Base-by-base conservation (phyloP, 2,113 vertebrate species). In the Hypanus sabinus region DNA sequence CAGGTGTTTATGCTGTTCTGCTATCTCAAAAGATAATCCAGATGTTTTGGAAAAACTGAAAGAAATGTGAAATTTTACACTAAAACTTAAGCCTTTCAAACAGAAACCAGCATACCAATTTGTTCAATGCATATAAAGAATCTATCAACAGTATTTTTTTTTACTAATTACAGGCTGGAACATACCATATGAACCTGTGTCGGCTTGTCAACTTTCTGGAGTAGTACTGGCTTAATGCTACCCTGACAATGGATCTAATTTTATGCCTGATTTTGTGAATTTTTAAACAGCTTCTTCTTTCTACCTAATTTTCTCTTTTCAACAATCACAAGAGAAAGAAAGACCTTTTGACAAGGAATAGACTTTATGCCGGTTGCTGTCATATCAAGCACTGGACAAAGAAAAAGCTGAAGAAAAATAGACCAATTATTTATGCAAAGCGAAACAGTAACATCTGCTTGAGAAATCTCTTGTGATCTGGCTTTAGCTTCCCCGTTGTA, bases 81-180 rank as follows among this genome's bases (percentile, higher is more conserved):
- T 36, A 62, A 68, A 91, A 8, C 46, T 65, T 91, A 91, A 91
- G 30, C 18, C 11, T 70, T 70, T 57, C 60, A n/a, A 22, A 70
- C 30, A 91, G 88, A 8, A 36, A 68, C 20, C 57, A 22, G n/a
- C n/a, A 57, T 68, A 65, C 20, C 87, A 91, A 65, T 90, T 60
- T 11, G 24, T 90, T 90, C 87, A 90, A 90, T 7, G 33, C 62
- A 90, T 9, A 36, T n/a, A 36, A 70, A 91, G 62, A 91, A 68
- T 22, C 62, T 70, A 91, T 36, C 65, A 36, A 1, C 60, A 91
- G 16, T 46, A 46, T 68, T 91, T 36, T 91, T 30, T 68, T 46
- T 46, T 46, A 22, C n/a, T 33, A 90, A 90, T 90, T 90, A 68
- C 88, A 91, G n/a, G 55, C 81, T 85, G 81, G 81, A 91, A 91